Conservation (phyloP, 1,140 invertebrate species). For the Cyphomyrmex costatus region DNA sequence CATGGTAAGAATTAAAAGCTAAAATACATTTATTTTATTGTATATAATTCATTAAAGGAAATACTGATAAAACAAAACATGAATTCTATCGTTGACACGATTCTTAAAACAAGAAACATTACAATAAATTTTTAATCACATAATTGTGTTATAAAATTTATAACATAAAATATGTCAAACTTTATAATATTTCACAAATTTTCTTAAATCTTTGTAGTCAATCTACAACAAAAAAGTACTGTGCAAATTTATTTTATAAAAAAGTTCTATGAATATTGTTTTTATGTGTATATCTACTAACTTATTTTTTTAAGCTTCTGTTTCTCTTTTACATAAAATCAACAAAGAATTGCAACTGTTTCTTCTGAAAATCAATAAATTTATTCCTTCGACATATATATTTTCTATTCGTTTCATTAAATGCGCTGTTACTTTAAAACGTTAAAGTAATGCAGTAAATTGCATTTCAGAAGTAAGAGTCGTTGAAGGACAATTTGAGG, state of each 20-base stretch:
- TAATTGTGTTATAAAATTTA: not conserved
- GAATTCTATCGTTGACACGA: not conserved
- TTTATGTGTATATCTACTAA: not conserved
- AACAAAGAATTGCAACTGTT: not conserved
- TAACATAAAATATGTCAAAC: not conserved
- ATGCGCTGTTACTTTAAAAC: not conserved
- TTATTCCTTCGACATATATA: not conserved
- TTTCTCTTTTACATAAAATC: not conserved
- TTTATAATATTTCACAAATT: not conserved
- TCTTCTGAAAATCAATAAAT: not conserved
- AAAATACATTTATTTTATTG: not conserved
- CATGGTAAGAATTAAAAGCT: constrained; percentile 29
- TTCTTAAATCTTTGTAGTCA: not conserved
- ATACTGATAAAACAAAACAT: not conserved
- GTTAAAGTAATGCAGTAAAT: not conserved
- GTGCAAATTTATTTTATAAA: not conserved
- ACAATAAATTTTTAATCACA: not conserved
- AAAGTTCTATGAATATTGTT: not conserved
- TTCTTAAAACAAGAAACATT: not conserved
- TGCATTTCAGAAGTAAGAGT: constrained; percentile 11
- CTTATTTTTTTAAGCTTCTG: not conserved
- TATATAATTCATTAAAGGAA: constrained; percentile 1
- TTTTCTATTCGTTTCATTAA: not conserved
- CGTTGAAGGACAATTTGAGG: not conserved
- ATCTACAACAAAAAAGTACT: not conserved